These are phyloP conservation scores for Typhlichthys eigenmanni DNA, from an alignment of 2,797 vertebrate species.

Conservation along the genomic window DNA sequence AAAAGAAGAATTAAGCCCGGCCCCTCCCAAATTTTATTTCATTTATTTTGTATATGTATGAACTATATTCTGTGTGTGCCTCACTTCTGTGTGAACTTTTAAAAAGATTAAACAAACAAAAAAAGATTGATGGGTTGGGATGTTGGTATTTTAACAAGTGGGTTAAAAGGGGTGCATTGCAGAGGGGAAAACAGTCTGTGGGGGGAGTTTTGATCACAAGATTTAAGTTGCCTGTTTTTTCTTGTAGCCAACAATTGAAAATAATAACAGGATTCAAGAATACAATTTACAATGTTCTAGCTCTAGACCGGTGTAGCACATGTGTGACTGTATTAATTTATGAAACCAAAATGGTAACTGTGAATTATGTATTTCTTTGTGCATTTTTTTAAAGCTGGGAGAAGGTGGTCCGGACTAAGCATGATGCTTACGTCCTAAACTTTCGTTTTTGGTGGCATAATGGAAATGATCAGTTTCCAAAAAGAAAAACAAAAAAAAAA, in stretches of 20 bases:
- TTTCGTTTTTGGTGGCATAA: conserved; percentile 80
- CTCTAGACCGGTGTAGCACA: conserved; percentile 88
- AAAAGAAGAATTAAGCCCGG: conserved; percentile 61
- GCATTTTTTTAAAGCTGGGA: conserved; percentile 76
- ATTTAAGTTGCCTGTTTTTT: conserved; percentile 86
- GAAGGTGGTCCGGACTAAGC: conserved; percentile 64
- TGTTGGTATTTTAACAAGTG: conserved; percentile 29
- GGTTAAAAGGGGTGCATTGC: conserved; percentile 62
- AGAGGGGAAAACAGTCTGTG: conserved; percentile 72
- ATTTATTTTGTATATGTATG: conserved; percentile 78
- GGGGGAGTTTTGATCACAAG: conserved; percentile 79
- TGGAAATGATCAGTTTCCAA: conserved; percentile 75
- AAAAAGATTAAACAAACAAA: conserved; percentile 72
- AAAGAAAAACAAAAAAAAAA: conserved; percentile 49
- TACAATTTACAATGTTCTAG: conserved; percentile 87
- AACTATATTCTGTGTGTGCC: conserved; percentile 86
- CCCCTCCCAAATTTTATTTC: conserved; percentile 64
- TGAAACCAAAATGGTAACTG: conserved; percentile 90
- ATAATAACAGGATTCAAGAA: conserved; percentile 81
- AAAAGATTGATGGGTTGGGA: conserved; percentile 66
- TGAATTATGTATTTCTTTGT: conserved; percentile 89
- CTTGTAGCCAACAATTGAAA: conserved; percentile 87
- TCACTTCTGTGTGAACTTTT: conserved; percentile 81
- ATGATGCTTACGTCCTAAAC: conserved; percentile 63
- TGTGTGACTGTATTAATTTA: conserved; percentile 90